phyloP scores from a whole-genome alignment of 2,113 vertebrate species.

The Phodopus roborovskii region DNA sequence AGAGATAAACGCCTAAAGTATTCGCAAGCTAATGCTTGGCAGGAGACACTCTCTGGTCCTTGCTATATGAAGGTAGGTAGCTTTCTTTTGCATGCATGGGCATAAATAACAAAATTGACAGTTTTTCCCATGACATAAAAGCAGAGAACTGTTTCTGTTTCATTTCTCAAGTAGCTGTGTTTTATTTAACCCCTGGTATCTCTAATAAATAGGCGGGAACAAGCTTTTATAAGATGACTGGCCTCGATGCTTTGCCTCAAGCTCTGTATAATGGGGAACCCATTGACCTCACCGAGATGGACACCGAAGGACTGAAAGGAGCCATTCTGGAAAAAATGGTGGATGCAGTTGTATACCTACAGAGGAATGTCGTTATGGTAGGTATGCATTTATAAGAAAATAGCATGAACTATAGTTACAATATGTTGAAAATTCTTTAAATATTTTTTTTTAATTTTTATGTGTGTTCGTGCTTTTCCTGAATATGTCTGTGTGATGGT shows the following conservation, averaged over 20 bases:
- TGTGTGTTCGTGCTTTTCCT: not conserved
- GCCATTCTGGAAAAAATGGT: conserved; percentile 93
- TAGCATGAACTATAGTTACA: conserved; percentile 25
- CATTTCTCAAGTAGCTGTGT: conserved; percentile 61
- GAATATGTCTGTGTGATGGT: not conserved
- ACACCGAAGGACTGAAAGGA: conserved; percentile 90
- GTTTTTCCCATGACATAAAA: conserved; percentile 20
- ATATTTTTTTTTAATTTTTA: not conserved
- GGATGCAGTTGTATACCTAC: conserved; percentile 90
- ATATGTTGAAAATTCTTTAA: not conserved
- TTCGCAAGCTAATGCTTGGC: not conserved
- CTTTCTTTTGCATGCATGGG: not conserved
- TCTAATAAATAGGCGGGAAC: conserved; percentile 90
- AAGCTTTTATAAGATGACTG: conserved; percentile 92
- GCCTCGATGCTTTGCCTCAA: conserved; percentile 92
- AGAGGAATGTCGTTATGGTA: conserved; percentile 94
- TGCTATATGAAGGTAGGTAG: not conserved
- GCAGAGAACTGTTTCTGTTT: conserved; percentile 38
- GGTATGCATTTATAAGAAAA: conserved; percentile 76
- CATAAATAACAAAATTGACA: not conserved
- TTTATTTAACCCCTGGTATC: conserved; percentile 81
- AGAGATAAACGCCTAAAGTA: not conserved
- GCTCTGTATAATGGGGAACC: conserved; percentile 96
- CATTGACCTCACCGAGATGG: conserved; percentile 91
- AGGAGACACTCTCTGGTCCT: not conserved